Evolutionary conservation across 23 tunicate species (phyloP).

Genomic region (Trididemnum nubilum): DNA sequence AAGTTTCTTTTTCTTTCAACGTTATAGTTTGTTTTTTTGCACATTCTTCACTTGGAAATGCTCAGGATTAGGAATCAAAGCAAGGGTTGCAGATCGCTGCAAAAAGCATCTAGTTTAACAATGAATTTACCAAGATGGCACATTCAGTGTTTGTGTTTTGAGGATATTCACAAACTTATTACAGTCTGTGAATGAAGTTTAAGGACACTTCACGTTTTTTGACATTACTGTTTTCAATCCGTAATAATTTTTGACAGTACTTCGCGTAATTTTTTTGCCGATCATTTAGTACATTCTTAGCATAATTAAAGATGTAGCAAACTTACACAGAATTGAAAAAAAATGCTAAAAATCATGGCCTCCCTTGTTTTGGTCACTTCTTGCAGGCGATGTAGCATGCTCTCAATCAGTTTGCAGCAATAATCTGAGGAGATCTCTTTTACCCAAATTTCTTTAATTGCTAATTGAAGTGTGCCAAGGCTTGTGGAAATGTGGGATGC

Average conservation of each 20-base stretch:
- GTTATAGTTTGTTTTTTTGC: no score
- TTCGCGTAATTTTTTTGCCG: background rate
- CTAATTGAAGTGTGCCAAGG: background rate
- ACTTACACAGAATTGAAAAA: background rate
- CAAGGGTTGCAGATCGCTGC: no score
- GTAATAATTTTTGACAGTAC: background rate
- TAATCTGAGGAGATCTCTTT: constrained; percentile 7
- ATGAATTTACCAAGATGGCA: no score
- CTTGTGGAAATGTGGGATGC: background rate
- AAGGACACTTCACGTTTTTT: constrained; percentile 10
- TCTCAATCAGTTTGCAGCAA: constrained; percentile 8
- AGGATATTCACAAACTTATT: no score
- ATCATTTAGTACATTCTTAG: background rate
- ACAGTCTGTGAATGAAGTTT: constrained; percentile 10
- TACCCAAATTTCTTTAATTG: constrained; percentile 10
- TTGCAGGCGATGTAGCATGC: constrained; percentile 21
- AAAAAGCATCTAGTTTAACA: no score
- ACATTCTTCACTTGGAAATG: no score
- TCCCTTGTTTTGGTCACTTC: constrained; percentile 13
- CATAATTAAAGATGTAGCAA: background rate
- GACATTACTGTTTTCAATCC: constrained; percentile 6
- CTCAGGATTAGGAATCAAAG: no score
- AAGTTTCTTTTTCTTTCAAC: no score
- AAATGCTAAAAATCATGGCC: constrained; percentile 11
- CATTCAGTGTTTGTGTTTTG: no score